phyloP scores from a whole-genome alignment of 2,888 invertebrate species.

The Nycteola revayana region DNA sequence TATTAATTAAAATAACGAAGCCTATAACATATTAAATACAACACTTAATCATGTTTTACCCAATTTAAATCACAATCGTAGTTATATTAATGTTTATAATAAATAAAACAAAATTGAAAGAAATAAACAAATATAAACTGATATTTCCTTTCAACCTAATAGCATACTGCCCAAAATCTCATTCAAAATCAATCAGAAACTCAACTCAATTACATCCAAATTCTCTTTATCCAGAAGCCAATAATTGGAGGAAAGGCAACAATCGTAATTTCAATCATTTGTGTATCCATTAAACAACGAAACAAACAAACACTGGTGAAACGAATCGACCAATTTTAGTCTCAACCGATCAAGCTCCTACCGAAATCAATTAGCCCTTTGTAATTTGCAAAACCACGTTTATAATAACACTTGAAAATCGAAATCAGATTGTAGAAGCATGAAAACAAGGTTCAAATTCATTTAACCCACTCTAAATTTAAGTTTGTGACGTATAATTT shows the following conservation, averaged over 20 bases:
- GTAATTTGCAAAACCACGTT: slow-evolving; percentile 49
- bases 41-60: too few relatives aligned
- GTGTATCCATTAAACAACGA: slow-evolving; percentile 38
- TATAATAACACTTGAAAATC: slow-evolving; percentile 5
- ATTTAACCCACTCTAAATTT: slow-evolving; percentile 2
- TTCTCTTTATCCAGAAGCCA: slow-evolving; percentile 32
- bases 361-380: slow-evolving; percentile 73
- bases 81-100: too few relatives aligned
- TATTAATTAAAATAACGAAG: too few relatives aligned
- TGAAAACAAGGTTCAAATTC: background rate
- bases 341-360: slow-evolving; percentile 61
- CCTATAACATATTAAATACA: too few relatives aligned
- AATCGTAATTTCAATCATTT: slow-evolving; percentile 37
- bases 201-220: slow-evolving; percentile 19
- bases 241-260: slow-evolving; percentile 44
- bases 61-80: too few relatives aligned
- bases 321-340: slow-evolving; percentile 57
- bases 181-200: slow-evolving; percentile 21
- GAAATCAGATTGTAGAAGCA: background rate
- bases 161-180: too few relatives aligned
- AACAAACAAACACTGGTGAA: slow-evolving; percentile 51
- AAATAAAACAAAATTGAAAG: too few relatives aligned
- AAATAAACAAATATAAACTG: too few relatives aligned
- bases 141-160: too few relatives aligned
- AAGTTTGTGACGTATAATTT: slow-evolving; percentile 47